Conservation (phyloP, 1,140 invertebrate species). For the Euwallacea similis region DNA sequence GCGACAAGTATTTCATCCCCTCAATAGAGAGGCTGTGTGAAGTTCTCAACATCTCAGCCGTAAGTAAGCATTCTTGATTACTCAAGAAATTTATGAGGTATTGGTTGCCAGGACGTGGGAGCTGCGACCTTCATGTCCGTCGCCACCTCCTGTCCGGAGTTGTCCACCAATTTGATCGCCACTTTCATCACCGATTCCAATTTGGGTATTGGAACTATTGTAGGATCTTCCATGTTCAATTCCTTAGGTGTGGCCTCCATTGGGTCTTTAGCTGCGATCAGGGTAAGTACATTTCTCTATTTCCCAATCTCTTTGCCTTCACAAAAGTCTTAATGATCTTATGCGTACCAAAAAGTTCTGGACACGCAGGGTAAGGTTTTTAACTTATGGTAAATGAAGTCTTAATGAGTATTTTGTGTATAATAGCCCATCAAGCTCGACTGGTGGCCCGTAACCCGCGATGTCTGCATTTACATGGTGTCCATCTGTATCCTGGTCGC, state of each 20-base stretch:
- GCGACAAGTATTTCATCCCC: conserved; percentile 85
- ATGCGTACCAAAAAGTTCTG: not conserved
- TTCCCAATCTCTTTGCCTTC: too few species aligned
- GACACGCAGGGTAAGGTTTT: not conserved
- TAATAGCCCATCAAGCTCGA: conserved; percentile 77
- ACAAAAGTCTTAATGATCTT: too few species aligned
- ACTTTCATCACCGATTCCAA: conserved; percentile 77
- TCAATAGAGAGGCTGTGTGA: conserved; percentile 80
- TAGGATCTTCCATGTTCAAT: conserved; percentile 87
- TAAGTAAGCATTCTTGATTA: conserved; percentile 48
- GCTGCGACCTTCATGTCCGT: conserved; percentile 92
- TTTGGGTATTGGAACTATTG: conserved; percentile 82
- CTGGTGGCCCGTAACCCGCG: conserved; percentile 81
- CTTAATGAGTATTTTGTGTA: not conserved
- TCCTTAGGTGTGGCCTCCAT: conserved; percentile 82
- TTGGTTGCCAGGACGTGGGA: conserved; percentile 70
- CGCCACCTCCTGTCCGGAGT: conserved; percentile 85
- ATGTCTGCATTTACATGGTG: conserved; percentile 79
- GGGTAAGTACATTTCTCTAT: conserved; percentile 56
- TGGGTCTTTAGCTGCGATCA: conserved; percentile 73
- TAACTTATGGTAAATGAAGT: too few species aligned
- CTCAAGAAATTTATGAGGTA: conserved; percentile 2
- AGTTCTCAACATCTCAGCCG: conserved; percentile 69
- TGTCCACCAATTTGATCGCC: conserved; percentile 87
- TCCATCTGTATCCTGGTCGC: conserved; percentile 74